Conservation (phyloP, 2,113 vertebrate genomes). For the Ranitomeya imitator region DNA sequence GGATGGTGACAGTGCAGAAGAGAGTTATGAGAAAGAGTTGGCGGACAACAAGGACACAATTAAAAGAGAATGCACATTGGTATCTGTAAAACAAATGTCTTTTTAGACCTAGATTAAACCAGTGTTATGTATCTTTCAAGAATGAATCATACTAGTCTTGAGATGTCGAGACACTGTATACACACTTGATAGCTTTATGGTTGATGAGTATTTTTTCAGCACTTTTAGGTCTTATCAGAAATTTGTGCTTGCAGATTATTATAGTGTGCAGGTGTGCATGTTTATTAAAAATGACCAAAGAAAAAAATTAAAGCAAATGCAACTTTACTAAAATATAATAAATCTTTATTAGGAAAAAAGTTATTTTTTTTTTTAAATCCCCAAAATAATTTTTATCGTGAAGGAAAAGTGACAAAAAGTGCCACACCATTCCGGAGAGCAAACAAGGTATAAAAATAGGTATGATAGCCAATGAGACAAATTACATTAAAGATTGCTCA, state of each 20-base stretch:
- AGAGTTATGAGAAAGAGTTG: conserved; percentile 34
- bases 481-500: too few relatives aligned
- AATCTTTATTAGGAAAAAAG: too few relatives aligned
- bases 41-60: conserved; percentile 42
- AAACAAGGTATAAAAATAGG: too few relatives aligned
- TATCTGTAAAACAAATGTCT: conserved; percentile 23
- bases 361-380: too few relatives aligned
- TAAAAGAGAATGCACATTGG: conserved; percentile 7
- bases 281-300: not conserved
- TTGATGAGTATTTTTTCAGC: not conserved
- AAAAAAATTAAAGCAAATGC: not conserved
- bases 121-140: not conserved
- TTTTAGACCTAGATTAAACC: not conserved
- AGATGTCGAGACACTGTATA: not conserved
- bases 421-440: too few relatives aligned
- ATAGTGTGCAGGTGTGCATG: not conserved
- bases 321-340: too few relatives aligned
- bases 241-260: not conserved
- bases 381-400: too few relatives aligned
- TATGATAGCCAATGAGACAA: too few relatives aligned
- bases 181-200: not conserved
- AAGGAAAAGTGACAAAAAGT: too few relatives aligned
- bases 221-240: not conserved
- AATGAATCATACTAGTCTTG: not conserved
- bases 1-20: conserved; percentile 28